Conservation (phyloP, 2,113 vertebrate species). For the Hoplias malabaricus region DNA sequence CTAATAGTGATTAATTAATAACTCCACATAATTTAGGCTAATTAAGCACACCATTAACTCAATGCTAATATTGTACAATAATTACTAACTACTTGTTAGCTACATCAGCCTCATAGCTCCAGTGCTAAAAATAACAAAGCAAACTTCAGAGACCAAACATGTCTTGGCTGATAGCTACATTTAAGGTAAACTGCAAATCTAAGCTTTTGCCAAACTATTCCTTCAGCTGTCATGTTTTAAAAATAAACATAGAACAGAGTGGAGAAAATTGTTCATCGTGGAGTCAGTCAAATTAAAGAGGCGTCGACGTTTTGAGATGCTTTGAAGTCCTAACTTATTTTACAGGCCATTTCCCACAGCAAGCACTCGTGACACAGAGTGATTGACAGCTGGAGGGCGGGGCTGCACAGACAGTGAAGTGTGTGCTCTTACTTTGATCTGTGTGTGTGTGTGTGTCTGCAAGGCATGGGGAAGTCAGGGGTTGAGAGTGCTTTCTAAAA, state of each 20-base stretch:
- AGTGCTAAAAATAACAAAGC: background rate
- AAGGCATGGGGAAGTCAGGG: constrained; percentile 30
- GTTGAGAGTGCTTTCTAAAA: constrained; percentile 1
- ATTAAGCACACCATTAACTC: accelerated
- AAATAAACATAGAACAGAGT: background rate
- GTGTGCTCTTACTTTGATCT: constrained; percentile 47
- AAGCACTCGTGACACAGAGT: constrained; percentile 17
- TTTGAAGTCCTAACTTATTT: constrained; percentile 50
- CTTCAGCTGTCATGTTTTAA: background rate
- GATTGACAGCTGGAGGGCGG: constrained; percentile 46
- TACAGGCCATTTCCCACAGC: constrained; percentile 41
- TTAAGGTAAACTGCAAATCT: background rate
- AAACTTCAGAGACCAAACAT: background rate
- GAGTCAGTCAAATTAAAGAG: constrained; percentile 37
- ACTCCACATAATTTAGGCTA: background rate
- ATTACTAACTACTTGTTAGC: background rate
- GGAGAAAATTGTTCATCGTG: constrained; percentile 15
- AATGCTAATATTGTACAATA: background rate
- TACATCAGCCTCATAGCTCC: background rate
- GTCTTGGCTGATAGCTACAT: background rate
- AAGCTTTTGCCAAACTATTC: background rate
- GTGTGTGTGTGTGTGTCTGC: background rate
- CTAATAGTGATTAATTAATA: background rate
- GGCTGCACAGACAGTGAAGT: constrained; percentile 38
- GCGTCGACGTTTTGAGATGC: constrained; percentile 26